Base-by-base conservation (phyloP, 2,113 vertebrate species). In the Podiceps cristatus region DNA sequence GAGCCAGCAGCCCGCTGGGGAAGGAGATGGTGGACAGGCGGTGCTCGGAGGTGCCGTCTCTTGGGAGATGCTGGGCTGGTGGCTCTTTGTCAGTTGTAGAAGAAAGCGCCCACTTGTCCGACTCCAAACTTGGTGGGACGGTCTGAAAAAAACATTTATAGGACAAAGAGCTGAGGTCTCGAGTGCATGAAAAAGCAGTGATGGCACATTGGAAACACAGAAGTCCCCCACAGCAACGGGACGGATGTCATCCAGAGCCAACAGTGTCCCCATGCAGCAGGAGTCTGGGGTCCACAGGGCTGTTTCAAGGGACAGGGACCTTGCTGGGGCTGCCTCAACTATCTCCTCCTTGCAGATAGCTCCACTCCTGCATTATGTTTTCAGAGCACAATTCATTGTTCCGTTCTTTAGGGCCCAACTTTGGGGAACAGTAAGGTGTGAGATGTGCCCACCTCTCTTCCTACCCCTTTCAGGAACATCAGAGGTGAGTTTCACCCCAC, bases 121-220 rank as follows among this genome's bases (percentile, higher is more conserved):
- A 28, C 63, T 64, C 83, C 7, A 37, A 8, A 37, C 33, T 67
- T 56, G 69, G 29, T 5, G 29, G 58, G 35, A 42, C 9, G 28
- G 14, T 79, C 98, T 98, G 96, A 49, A 84, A 94, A 9, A 25
- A 35, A 42, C 13, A 35, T 0, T 3, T 2, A 20, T 13, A 49
- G 37, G 47, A 44, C 25, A 69, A 71, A 67, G 77, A 93, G 45
- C n/a, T 91, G 28, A 76, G 35, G 27, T 49, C 58, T 80, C 9
- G 11, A 49, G 10, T 24, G 10, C 24, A 18, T 29, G 50, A 52
- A 47, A 35, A 62, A 78, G n/a, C 7, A 3, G 31, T 0, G 11
- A 4, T 56, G 47, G 18, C 3, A 4, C 9, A 2, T 0, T 49
- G 69, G 71, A 42, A 64, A 3, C 29, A 17, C 35, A 11, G 56